Evolutionary conservation across 2,113 vertebrate genomes (phyloP).

Genomic region (crab-eating macaque (Macaca fascicularis)): DNA sequence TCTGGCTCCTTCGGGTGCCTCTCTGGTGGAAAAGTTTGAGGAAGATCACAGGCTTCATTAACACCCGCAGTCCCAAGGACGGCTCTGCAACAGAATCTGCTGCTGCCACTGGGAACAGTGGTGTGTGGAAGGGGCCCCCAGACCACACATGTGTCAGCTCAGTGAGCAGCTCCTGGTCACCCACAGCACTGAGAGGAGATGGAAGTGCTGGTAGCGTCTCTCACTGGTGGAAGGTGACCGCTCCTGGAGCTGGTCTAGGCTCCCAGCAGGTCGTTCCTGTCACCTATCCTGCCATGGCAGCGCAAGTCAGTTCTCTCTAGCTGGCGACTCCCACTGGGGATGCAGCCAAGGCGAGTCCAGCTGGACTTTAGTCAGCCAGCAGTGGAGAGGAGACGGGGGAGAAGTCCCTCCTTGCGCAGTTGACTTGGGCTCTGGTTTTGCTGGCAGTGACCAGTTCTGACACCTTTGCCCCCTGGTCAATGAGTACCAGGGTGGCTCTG

Average conservation of each 20-base stretch:
- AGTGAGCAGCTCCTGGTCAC: not conserved
- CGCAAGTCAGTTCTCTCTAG: not conserved
- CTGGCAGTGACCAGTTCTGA: not conserved
- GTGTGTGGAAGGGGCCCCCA: not conserved
- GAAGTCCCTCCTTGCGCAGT: not conserved
- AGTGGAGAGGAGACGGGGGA: not conserved
- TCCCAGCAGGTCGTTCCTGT: not conserved
- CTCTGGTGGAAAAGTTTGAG: not conserved
- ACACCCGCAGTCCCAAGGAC: rapidly evolving
- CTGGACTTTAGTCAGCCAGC: not conserved
- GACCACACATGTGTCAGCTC: not conserved
- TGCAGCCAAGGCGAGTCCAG: not conserved
- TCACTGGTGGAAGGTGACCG: not conserved
- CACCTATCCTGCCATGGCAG: too few relatives aligned
- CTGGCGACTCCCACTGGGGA: not conserved
- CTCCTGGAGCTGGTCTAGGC: rapidly evolving
- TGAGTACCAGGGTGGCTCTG: not conserved
- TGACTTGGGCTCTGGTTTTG: not conserved
- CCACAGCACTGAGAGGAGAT: not conserved
- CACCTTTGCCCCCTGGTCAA: conserved; percentile 56
- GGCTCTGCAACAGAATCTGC: not conserved
- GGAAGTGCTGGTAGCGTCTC: not conserved
- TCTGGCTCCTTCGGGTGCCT: not conserved
- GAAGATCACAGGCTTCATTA: not conserved
- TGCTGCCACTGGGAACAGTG: not conserved